phyloP scores from a whole-genome alignment of 2,888 invertebrate species.

The Choristoneura rosaceana region DNA sequence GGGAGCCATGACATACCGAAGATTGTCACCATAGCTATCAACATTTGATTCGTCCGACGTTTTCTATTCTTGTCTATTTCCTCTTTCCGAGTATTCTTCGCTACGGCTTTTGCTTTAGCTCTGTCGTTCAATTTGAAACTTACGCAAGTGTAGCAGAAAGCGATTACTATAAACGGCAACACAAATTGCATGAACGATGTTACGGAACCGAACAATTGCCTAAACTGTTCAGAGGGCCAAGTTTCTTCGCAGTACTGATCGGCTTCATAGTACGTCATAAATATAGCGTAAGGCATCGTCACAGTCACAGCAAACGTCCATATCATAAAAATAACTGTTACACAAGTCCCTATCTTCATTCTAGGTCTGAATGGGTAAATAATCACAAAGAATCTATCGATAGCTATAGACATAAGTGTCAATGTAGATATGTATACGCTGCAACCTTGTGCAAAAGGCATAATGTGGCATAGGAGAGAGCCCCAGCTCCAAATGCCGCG shows the following conservation, averaged over 20 bases:
- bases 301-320: conserved; percentile 96
- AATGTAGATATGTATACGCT: conserved; percentile 99
- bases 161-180: conserved; percentile 96
- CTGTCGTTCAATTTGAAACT: conserved; percentile 94
- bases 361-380: conserved; percentile 97
- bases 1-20: conserved; percentile 99
- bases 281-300: conserved; percentile 96
- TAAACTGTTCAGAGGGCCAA: conserved; percentile 94
- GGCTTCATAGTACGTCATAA: conserved; percentile 88
- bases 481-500: conserved; percentile 97
- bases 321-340: conserved; percentile 93
- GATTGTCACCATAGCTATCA: conserved; percentile 98
- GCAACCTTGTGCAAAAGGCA: conserved; percentile 97
- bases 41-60: conserved; percentile 97
- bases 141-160: conserved; percentile 97
- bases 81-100: conserved; percentile 93
- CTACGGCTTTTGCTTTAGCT: conserved; percentile 93
- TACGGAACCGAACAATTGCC: conserved; percentile 93
- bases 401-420: conserved; percentile 98
- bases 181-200: conserved; percentile 97
- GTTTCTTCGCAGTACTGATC: conserved; percentile 91
- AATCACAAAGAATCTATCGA: conserved; percentile 98
- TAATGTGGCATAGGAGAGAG: conserved; percentile 94
- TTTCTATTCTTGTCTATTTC: conserved; percentile 96
- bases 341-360: conserved; percentile 95